Percentiles rank a stretch among this genome's conserved stretches.
Evolutionary conservation across 2,797 vertebrate species (phyloP).

Genomic region (Knipowitschia caucasica): DNA sequence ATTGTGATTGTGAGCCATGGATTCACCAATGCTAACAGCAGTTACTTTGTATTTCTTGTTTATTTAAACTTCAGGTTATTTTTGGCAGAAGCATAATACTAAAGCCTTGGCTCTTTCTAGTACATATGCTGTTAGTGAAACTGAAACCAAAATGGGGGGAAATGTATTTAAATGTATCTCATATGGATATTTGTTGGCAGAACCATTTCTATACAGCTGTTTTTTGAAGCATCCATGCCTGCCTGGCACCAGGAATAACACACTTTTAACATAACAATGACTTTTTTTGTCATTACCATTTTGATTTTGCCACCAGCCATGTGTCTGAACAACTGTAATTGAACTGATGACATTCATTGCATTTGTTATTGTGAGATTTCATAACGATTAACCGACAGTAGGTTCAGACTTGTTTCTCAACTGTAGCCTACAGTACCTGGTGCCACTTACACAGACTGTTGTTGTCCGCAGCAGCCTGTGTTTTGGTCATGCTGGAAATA

Average conservation of each 20-base stretch:
- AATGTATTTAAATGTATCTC: no score
- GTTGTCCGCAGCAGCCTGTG: conserved; percentile 17
- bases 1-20: no score
- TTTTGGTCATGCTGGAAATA: conserved; percentile 29
- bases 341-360: not conserved
- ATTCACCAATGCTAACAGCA: not conserved
- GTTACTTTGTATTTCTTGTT: not conserved
- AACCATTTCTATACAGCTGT: no score
- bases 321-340: not conserved
- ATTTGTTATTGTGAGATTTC: not conserved
- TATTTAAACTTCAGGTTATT: not conserved
- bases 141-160: not conserved
- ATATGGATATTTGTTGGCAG: no score
- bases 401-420: not conserved
- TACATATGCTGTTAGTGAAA: no score
- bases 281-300: no score
- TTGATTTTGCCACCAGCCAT: no score
- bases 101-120: no score
- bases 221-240: no score
- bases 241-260: no score
- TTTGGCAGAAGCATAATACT: not conserved
- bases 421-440: not conserved
- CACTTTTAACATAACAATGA: no score
- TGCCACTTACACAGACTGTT: not conserved
- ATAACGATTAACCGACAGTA: no score